A percentile compares a stretch with the other conserved stretches of the same genome.
Conservation (phyloP, 2,888 invertebrate genomes). For the Nineta flava region DNA sequence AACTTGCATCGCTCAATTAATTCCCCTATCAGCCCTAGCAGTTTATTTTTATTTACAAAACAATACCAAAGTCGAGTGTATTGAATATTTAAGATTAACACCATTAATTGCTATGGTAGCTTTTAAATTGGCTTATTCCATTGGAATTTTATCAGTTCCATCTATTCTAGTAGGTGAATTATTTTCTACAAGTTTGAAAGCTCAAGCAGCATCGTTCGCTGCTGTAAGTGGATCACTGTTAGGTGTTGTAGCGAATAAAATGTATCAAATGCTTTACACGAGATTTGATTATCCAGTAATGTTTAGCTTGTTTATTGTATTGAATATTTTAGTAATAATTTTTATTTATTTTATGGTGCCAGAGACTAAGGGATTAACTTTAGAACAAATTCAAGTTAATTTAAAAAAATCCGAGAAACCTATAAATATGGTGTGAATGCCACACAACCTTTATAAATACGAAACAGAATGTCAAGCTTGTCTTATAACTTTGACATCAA, state of each 20-base stretch:
- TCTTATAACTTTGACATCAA: too few relatives aligned
- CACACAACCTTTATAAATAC: too few relatives aligned
- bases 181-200: constrained; percentile 30
- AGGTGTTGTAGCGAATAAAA: constrained; percentile 24
- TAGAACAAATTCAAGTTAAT: constrained; percentile 21
- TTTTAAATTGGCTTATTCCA: constrained; percentile 25
- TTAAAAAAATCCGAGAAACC: constrained; percentile 8
- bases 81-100: constrained; percentile 21
- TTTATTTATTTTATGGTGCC: constrained; percentile 22
- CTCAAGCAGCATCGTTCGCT: constrained; percentile 29
- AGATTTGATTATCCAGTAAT: constrained; percentile 20
- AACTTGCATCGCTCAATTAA: constrained; percentile 23
- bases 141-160: constrained; percentile 28
- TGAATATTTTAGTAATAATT: constrained; percentile 18
- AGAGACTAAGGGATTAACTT: constrained; percentile 18
- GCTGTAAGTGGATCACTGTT: constrained; percentile 26
- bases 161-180: constrained; percentile 28
- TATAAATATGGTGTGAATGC: too few relatives aligned
- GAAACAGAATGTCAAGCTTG: too few relatives aligned
- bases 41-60: constrained; percentile 23
- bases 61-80: constrained; percentile 15
- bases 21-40: constrained; percentile 20
- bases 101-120: constrained; percentile 24
- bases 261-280: constrained; percentile 20
- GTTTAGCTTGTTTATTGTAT: constrained; percentile 22